Evolutionary conservation across 2,888 invertebrate genomes (phyloP).

Genomic region (Smittia sp.): DNA sequence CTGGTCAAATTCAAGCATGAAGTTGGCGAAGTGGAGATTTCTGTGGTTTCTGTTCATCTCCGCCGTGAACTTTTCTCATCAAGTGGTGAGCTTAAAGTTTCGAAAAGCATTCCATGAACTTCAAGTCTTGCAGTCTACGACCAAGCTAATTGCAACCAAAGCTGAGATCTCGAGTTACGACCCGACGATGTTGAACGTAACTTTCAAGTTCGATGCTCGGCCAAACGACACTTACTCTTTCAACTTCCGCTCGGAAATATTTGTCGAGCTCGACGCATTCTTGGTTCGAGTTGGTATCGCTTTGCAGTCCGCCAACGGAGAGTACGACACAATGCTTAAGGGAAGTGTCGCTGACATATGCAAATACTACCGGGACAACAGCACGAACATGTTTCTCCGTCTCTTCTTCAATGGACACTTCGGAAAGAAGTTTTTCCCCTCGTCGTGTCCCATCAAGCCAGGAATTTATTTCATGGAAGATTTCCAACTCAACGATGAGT

Average conservation of each 20-base stretch:
- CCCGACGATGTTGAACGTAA: too few species aligned
- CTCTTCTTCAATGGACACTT: not conserved
- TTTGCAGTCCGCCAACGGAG: not conserved
- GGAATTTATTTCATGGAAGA: not conserved
- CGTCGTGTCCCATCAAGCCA: not conserved
- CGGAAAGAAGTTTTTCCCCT: not conserved
- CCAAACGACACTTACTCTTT: not conserved
- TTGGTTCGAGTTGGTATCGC: conserved; percentile 4
- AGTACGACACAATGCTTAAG: not conserved
- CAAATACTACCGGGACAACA: not conserved
- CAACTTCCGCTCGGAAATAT: not conserved
- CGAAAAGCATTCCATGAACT: too few species aligned
- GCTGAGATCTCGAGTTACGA: too few species aligned
- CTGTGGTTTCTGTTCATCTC: too few species aligned
- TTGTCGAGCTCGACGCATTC: not conserved
- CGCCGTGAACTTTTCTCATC: too few species aligned
- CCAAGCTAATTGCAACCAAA: too few species aligned
- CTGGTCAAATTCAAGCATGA: too few species aligned
- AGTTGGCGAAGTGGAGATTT: too few species aligned
- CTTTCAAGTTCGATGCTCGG: not conserved
- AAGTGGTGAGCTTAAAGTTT: too few species aligned
- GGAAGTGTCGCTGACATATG: not conserved
- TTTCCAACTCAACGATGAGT: not conserved
- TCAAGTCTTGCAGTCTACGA: too few species aligned
- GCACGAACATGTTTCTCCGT: not conserved